Base-by-base conservation (phyloP, 2,113 vertebrate genomes). In the Jacana jacana region DNA sequence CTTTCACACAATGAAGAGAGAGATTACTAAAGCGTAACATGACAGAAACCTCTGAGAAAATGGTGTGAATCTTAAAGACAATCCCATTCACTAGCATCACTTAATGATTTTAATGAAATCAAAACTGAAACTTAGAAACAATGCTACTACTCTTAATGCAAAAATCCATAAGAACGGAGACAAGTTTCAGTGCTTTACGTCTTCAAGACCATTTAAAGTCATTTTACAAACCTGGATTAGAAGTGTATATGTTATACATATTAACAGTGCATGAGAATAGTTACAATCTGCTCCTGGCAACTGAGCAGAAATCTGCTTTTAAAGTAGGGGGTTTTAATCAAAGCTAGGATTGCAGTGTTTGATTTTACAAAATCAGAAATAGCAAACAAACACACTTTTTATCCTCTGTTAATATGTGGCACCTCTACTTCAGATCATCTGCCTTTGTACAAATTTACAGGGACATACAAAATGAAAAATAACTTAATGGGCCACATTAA, bases 351-450 rank as follows among this genome's bases (percentile, higher is more conserved):
- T 75, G 19, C 30, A 48, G 33, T 86, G 37, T 64, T 72, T 17
- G 23, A 35, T 71, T 83, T 93, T 95, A 97, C 77, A 97, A 96
- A 91, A 92, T 30, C 88, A 95, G 86, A 97, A 90, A 88, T 22
- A 18, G 17, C 18, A 83, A 80, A 93, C 61, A 90, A 92, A 91
- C 42, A 83, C 55, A 64, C 93, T 97, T 97, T 97, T 97, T 96
- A 97, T 97, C 98, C 93, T 89, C 81, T 70, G 87, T 96, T 97
- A 96, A 76, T 71, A 95, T 81, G 80, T 91, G 96, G 97, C 95
- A 96, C 81, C 93, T 97, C 93, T 93, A 98, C 96, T 98, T 96
- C 88, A 77, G 91, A 95, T 94, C 94, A 97, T 97, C 95, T 98
- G 91, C 95, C 92, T 91, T 89, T 78, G 57, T 76, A 95, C 93